A percentile compares a stretch with the other conserved stretches of the same genome.
Conservation (phyloP, 1,140 invertebrate genomes). For the Heliconius hermathena region DNA sequence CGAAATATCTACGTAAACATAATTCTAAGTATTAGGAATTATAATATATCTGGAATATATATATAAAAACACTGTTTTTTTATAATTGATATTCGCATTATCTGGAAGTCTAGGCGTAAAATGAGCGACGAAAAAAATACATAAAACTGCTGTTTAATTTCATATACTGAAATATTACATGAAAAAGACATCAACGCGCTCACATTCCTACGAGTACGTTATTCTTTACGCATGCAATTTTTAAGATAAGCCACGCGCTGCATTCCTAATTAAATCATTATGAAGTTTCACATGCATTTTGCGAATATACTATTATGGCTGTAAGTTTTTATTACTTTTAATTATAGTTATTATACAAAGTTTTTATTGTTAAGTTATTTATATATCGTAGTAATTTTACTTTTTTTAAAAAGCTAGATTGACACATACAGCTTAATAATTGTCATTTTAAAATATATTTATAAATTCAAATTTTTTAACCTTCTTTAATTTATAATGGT, state of each 20-base stretch:
- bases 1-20: too few species aligned
- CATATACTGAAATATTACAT: neutral
- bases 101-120: too few species aligned
- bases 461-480: too few species aligned
- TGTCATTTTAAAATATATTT: too few species aligned
- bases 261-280: neutral
- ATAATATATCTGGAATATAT: too few species aligned
- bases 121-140: too few species aligned
- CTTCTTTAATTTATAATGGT: too few species aligned
- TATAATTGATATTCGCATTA: too few species aligned
- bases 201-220: neutral
- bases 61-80: too few species aligned
- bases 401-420: too few species aligned
- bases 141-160: neutral
- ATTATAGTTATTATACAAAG: neutral
- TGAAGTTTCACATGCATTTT: neutral
- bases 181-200: constrained; percentile 37
- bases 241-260: neutral
- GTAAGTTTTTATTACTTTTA: neutral
- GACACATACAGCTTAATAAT: too few species aligned
- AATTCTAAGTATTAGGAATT: too few species aligned
- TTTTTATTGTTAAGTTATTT: neutral
- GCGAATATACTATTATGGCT: neutral
- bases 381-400: neutral
- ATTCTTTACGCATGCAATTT: neutral